A percentile compares a stretch with the other conserved stretches of the same genome.
Conservation (phyloP, 2,113 vertebrate species). For the Callopanchax toddi region DNA sequence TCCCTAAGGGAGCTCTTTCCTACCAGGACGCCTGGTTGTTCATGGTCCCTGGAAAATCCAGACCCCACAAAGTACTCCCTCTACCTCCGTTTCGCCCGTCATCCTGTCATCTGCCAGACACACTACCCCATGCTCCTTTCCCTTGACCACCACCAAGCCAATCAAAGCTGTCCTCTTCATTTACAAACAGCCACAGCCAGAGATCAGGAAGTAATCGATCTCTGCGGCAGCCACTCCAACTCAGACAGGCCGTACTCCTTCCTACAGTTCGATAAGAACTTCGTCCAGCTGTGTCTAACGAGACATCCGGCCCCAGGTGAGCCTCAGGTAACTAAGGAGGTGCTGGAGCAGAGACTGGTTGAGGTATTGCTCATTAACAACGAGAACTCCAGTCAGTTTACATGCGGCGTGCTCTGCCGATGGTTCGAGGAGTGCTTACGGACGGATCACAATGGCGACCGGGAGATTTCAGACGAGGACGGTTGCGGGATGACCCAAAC, state of each 20-base stretch:
- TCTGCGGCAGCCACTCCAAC: constrained; percentile 79
- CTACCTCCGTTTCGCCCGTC: constrained; percentile 94
- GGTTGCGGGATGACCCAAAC: constrained; percentile 92
- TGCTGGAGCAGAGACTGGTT: constrained; percentile 90
- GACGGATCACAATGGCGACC: constrained; percentile 67
- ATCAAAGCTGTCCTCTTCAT: constrained; percentile 90
- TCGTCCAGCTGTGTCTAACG: constrained; percentile 91
- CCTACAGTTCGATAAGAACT: constrained; percentile 98
- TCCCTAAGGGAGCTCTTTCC: constrained; percentile 98
- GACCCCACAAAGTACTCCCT: constrained; percentile 99
- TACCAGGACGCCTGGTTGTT: constrained; percentile 89
- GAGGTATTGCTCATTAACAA: constrained; percentile 98
- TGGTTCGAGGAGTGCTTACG: constrained; percentile 97
- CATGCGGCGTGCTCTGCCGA: constrained; percentile 94
- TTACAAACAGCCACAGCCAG: constrained; percentile 60
- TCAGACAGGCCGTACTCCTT: constrained; percentile 85
- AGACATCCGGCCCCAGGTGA: constrained; percentile 58
- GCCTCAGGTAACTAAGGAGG: constrained; percentile 79
- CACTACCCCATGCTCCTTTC: constrained; percentile 94
- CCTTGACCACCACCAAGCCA: constrained; percentile 93
- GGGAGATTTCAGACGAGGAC: constrained; percentile 52
- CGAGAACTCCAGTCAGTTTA: constrained; percentile 98
- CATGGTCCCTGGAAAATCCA: constrained; percentile 98
- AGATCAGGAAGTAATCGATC: constrained; percentile 85
- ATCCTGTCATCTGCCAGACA: constrained; percentile 89